phyloP scores from a whole-genome alignment of 2,113 vertebrate genomes.

The Pelobates fuscus region DNA sequence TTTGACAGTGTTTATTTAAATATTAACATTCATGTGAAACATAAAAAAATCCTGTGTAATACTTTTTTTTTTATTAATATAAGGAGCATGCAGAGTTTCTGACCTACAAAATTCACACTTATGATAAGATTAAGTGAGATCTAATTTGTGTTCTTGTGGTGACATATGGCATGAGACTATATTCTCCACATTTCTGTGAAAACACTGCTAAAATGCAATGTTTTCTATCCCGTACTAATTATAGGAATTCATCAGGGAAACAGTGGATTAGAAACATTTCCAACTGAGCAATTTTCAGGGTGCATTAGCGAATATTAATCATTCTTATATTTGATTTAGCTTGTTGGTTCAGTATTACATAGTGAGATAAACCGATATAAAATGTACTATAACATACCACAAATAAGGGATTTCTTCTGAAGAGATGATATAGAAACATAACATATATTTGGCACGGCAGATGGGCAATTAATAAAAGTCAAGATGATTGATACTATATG shows the following conservation, averaged over 20 bases:
- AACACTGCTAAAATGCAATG: conserved; percentile 21
- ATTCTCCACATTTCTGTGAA: conserved; percentile 21
- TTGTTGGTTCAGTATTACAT: background rate
- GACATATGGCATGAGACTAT: conserved; percentile 30
- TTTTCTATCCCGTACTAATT: conserved; percentile 31
- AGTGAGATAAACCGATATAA: background rate
- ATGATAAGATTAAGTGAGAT: background rate
- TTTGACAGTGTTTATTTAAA: too few species aligned
- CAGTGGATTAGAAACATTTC: conserved; percentile 26
- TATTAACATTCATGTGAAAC: too few species aligned
- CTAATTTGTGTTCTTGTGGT: conserved; percentile 4
- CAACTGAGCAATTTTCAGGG: conserved; percentile 33
- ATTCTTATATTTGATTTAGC: background rate
- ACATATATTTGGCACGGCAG: conserved; percentile 14
- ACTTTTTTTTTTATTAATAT: too few species aligned
- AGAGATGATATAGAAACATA: conserved; percentile 21
- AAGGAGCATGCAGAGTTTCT: background rate
- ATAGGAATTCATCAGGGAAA: conserved; percentile 35
- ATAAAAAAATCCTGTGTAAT: too few species aligned
- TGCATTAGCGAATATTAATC: conserved; percentile 29
- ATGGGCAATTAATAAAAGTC: conserved; percentile 32
- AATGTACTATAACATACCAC: conserved; percentile 13
- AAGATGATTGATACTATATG: conserved; percentile 22
- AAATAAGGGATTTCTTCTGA: conserved; percentile 19
- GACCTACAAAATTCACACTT: conserved; percentile 1